Base-by-base conservation (phyloP, 2,113 vertebrate species). In the Chaetodon auriga region DNA sequence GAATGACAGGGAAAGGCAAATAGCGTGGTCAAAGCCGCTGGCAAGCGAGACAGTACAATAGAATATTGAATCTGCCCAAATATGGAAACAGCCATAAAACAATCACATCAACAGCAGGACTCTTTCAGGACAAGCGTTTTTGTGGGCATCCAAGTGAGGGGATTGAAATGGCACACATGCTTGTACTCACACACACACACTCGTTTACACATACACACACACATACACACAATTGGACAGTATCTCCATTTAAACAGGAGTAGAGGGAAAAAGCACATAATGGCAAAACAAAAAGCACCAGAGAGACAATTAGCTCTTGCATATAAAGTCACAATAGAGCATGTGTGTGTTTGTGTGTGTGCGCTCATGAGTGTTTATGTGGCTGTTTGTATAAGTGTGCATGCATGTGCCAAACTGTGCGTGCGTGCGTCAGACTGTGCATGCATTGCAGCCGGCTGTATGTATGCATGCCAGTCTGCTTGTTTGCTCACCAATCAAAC, bases 31-130 rank as follows among this genome's bases (percentile, higher is more conserved):
- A 86, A 49, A 90, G 87, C 87, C 69, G 82, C 74, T 92, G 89
- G 91, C 85, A 75, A 63, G 82, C 53, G 5, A 78, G 79, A 76
- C 73, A 75, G 85, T 69, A 30, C 73, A 89, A 85, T 78, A 78
- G 87, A 92, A 92, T 88, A 91, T 90, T 93, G 81, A 89, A 93
- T 92, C 89, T 89, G 70, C 81, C 90, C 90, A 92, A 94, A 94
- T 93, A 94, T 94, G 93, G 91, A 92, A 88, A 85, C 85, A 68
- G 86, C 81, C 87, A 74, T 90, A 92, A 87, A 89, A 93, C 89
- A 92, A 93, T 92, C 86, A 84, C 91, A 87, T 92, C 90, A 92
- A 87, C 90, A 92, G 90, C 89, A 87, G 88, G 92, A 83, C 89
- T 89, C 87, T 90, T 92, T 91, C 89, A 92, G 90, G 90, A 86